These are phyloP conservation scores for Dromiciops gliroides DNA, from an alignment of 2,113 vertebrate species.

Conservation along the genomic window DNA sequence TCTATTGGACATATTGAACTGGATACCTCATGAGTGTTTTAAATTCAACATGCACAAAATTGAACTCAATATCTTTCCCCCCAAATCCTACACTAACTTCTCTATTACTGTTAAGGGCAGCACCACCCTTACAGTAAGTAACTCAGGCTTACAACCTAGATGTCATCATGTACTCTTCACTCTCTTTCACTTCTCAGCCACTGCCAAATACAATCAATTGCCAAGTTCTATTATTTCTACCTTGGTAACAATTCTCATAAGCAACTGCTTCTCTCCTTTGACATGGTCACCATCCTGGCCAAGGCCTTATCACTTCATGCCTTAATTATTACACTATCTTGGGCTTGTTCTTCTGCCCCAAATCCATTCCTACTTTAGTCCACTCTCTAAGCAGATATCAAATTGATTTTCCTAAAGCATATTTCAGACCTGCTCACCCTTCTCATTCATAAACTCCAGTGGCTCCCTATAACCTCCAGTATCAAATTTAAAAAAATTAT, in stretches of 20 bases:
- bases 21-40: neutral
- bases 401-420: neutral
- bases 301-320: neutral
- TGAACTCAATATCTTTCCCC: neutral
- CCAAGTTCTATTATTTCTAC: too few species aligned
- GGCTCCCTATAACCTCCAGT: neutral
- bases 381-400: neutral
- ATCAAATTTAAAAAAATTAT: neutral
- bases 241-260: too few species aligned
- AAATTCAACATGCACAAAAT: neutral
- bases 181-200: too few species aligned
- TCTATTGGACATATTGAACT: neutral
- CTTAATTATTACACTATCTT: neutral
- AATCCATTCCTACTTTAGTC: too few species aligned
- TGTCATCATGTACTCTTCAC: too few species aligned
- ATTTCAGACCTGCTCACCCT: neutral
- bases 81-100: neutral
- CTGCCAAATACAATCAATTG: too few species aligned
- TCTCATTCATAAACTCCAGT: neutral
- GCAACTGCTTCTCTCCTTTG: too few species aligned
- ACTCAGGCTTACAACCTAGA: too few species aligned
- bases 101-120: too few species aligned
- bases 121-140: too few species aligned
- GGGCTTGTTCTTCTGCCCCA: neutral
- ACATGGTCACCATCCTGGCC: neutral